These are phyloP conservation scores for Limanda limanda DNA, from an alignment of 2,113 vertebrate genomes.

Conservation along the genomic window DNA sequence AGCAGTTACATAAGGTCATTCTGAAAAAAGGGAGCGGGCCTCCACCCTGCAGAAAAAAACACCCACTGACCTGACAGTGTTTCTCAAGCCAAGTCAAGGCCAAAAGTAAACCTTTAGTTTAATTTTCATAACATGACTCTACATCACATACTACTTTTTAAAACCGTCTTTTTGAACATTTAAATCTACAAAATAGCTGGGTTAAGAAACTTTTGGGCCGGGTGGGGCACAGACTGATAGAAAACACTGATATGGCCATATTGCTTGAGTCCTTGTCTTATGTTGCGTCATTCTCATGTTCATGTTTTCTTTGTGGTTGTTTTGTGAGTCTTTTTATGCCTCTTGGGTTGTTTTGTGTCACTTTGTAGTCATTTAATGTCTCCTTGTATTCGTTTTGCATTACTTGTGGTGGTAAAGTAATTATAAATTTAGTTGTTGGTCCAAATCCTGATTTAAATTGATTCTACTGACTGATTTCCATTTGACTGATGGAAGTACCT, in stretches of 20 bases:
- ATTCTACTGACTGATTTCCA: no score
- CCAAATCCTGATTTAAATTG: neutral
- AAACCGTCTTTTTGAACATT: neutral
- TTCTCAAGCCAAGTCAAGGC: conserved; percentile 12
- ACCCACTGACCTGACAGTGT: conserved; percentile 33
- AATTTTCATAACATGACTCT: neutral
- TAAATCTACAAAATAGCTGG: neutral
- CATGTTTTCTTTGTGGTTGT: neutral
- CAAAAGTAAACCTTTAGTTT: neutral
- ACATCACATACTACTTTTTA: neutral
- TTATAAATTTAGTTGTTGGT: no score
- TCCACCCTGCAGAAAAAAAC: conserved; percentile 61
- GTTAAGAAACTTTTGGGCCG: neutral
- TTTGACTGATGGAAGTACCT: neutral
- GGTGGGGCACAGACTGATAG: neutral
- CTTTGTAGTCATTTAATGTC: neutral
- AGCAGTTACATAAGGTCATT: conserved; percentile 58
- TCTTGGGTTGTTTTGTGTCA: neutral
- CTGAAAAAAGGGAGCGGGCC: conserved; percentile 38
- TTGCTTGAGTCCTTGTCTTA: neutral
- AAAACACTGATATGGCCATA: neutral
- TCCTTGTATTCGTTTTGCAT: neutral
- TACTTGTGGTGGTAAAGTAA: neutral
- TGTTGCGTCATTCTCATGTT: neutral
- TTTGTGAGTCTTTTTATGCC: neutral